These are phyloP conservation scores for Halictus rubicundus DNA, from an alignment of 1,140 invertebrate genomes.

Conservation along the genomic window DNA sequence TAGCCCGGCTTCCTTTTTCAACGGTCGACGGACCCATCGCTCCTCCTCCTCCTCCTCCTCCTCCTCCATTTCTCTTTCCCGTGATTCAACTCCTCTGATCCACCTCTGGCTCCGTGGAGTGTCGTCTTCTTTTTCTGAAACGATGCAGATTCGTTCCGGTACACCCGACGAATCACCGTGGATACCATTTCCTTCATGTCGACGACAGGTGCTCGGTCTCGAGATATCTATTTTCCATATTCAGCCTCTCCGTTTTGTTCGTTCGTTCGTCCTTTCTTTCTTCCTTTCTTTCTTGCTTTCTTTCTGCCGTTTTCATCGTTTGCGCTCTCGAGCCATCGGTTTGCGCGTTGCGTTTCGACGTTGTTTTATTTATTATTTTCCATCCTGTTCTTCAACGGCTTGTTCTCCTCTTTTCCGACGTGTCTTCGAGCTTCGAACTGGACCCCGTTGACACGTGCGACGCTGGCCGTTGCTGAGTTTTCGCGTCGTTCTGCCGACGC, in stretches of 20 bases:
- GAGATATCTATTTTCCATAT: constrained; percentile 64
- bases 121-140: constrained; percentile 44
- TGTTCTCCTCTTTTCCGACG: background rate
- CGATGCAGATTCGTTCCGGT: constrained; percentile 48
- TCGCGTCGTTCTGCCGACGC: too few species aligned
- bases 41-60: background rate
- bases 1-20: background rate
- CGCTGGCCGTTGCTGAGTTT: background rate
- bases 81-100: background rate
- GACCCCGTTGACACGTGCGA: background rate
- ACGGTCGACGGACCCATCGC: background rate
- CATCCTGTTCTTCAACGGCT: background rate
- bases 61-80: too few species aligned
- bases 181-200: constrained; percentile 63
- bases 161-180: constrained; percentile 52
- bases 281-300: background rate
- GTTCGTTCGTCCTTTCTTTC: background rate
- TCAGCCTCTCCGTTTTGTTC: constrained; percentile 12
- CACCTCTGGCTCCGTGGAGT: background rate
- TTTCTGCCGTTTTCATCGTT: too few species aligned
- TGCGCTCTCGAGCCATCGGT: constrained; percentile 15
- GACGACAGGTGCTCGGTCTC: constrained; percentile 55
- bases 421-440: constrained; percentile 7
- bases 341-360: constrained; percentile 13
- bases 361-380: background rate